A percentile compares a stretch with the other conserved stretches of the same genome.
phyloP scores from a whole-genome alignment of 1,140 invertebrate species.

The Laodelphax striatellus region DNA sequence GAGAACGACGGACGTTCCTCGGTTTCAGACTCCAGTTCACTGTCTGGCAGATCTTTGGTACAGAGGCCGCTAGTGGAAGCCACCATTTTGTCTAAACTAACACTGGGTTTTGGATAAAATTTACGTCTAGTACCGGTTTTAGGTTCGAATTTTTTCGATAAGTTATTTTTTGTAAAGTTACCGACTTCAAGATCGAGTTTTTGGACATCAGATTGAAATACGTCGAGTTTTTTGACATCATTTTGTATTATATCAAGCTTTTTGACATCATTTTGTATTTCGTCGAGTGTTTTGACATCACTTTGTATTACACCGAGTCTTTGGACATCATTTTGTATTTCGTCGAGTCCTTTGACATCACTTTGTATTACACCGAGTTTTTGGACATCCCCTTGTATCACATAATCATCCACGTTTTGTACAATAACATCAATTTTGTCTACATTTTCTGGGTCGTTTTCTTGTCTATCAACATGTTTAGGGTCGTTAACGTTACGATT shows the following conservation, averaged over 20 bases:
- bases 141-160: not conserved
- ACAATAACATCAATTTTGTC: not conserved
- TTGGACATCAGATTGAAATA: not conserved
- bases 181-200: not conserved
- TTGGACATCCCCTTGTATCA: no score
- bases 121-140: no score
- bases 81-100: not conserved
- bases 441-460: no score
- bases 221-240: not conserved
- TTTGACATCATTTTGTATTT: no score
- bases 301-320: not conserved
- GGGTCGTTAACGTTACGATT: no score
- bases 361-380: not conserved
- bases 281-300: no score
- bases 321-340: no score
- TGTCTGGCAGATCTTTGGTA: not conserved
- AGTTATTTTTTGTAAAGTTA: not conserved
- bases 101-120: no score
- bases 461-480: no score
- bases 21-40: not conserved
- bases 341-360: not conserved
- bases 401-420: not conserved
- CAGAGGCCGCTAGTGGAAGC: slow-evolving; percentile 6
- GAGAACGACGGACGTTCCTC: not conserved
- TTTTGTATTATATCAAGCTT: not conserved